A percentile compares a stretch with the other conserved stretches of the same genome.
These are phyloP conservation scores for Napeogenes inachia DNA, from an alignment of 2,888 invertebrate species.

Conservation along the genomic window DNA sequence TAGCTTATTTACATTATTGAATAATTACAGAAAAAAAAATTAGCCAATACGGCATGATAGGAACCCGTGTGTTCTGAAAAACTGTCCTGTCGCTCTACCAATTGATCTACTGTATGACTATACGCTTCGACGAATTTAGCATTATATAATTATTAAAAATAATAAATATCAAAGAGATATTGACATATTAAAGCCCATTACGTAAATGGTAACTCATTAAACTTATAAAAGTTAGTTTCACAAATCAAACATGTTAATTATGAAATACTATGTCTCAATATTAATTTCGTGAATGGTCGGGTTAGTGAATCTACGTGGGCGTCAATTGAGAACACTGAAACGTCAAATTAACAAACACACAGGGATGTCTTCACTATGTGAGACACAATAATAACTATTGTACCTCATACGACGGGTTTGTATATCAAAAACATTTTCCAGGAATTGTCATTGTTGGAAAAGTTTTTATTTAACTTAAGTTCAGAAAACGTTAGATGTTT, in stretches of 20 bases:
- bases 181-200: no score
- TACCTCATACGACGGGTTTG: background rate
- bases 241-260: slow-evolving; percentile 11
- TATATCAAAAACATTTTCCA: slow-evolving; percentile 18
- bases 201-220: no score
- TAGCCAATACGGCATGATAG: no score
- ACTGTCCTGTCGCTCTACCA: no score
- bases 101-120: no score
- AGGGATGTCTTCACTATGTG: slow-evolving; percentile 44
- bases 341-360: slow-evolving; percentile 53
- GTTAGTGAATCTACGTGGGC: slow-evolving; percentile 68
- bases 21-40: no score
- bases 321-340: slow-evolving; percentile 56
- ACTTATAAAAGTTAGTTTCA: background rate
- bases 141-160: background rate
- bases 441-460: background rate
- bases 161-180: background rate
- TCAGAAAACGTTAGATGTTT: no score
- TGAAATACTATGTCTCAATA: slow-evolving; percentile 56
- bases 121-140: no score
- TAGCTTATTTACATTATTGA: no score
- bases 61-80: no score
- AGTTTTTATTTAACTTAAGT: no score
- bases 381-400: slow-evolving; percentile 14
- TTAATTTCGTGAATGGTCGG: slow-evolving; percentile 60